Base-by-base conservation (phyloP, 2,113 vertebrate genomes). In the Tetrax tetrax region DNA sequence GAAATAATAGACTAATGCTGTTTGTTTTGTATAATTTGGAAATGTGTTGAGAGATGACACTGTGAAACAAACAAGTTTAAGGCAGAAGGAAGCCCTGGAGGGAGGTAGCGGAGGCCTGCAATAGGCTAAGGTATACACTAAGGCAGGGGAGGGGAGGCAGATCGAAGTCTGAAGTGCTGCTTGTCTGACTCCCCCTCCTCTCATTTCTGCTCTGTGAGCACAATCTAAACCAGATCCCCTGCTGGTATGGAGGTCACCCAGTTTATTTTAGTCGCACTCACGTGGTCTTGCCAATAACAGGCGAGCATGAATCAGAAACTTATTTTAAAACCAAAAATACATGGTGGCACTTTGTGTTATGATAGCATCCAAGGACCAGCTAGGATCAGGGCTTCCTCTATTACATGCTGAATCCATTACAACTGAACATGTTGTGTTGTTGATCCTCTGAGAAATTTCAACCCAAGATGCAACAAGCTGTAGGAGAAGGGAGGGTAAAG, bases 241-340 rank as follows among this genome's bases (percentile, higher is more conserved):
- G 50, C 65, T 79, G 86, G 50, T 79, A 63, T 25, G 77, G 77
- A 96, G 84, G 76, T 93, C 92, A 82, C 72, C 65, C 22, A 1
- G 64, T 84, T 94, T 95, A 96, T 96, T 96, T 95, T 83, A 92
- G 96, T 92, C 66, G 0, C n/a, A 3, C 61, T 87, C 83, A 59
- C 0, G 1, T 87, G 83, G 83, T 45, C 77, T 91, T 68, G 74
- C 66, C 92, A 87, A 28, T 82, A 92, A 69, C 19, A 10, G 63
- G 38, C 51, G 35, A 87, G 35, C 48, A 35, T 93, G 94, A 90
- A 96, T 96, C 89, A 92, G 76, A 79, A 93, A 53, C 22, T 92
- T 96, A 96, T 85, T 96, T 96, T 94, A 72, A 93, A 80, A 27
- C 28, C 38, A 81, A 89, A 95, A 96, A 72, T 92, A 60, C 28